These are phyloP conservation scores for Linnaemya vulpina DNA, from an alignment of 2,888 invertebrate genomes.

Conservation along the genomic window DNA sequence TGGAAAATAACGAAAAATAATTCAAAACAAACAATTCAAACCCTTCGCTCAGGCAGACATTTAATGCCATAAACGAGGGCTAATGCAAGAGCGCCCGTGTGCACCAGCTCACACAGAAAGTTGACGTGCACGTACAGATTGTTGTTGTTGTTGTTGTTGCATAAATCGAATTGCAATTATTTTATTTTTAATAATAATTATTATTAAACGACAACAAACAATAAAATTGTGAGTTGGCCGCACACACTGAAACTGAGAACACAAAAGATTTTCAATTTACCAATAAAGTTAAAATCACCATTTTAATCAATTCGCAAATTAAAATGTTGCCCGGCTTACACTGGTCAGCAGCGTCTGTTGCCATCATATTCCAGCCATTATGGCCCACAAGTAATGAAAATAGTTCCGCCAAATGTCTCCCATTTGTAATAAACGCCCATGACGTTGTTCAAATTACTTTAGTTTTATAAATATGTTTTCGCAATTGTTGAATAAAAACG, in stretches of 20 bases:
- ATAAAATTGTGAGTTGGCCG: constrained; percentile 66
- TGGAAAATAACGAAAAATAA: constrained; percentile 53
- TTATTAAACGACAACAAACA: constrained; percentile 68
- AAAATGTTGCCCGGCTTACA: constrained; percentile 70
- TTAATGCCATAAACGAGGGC: neutral
- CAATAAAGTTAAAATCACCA: constrained; percentile 82
- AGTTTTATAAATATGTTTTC: constrained; percentile 23
- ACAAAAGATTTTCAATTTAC: constrained; percentile 81
- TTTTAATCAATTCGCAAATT: constrained; percentile 81
- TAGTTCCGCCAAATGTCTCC: constrained; percentile 11
- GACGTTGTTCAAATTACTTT: constrained; percentile 26
- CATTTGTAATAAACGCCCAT: constrained; percentile 34
- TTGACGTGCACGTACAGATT: neutral
- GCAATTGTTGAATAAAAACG: constrained; percentile 22
- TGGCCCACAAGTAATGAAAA: neutral
- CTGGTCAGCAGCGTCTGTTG: constrained; percentile 35
- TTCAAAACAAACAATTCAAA: constrained; percentile 16
- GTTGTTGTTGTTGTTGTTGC: constrained; percentile 6
- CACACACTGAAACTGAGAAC: too few relatives aligned
- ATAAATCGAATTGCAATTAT: constrained; percentile 32
- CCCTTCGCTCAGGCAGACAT: neutral
- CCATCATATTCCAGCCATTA: neutral
- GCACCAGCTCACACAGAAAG: neutral
- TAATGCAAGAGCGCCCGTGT: neutral
- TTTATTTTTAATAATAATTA: constrained; percentile 43